Base-by-base conservation (phyloP, 2,113 vertebrate species). In the Gobiocypris rarus region DNA sequence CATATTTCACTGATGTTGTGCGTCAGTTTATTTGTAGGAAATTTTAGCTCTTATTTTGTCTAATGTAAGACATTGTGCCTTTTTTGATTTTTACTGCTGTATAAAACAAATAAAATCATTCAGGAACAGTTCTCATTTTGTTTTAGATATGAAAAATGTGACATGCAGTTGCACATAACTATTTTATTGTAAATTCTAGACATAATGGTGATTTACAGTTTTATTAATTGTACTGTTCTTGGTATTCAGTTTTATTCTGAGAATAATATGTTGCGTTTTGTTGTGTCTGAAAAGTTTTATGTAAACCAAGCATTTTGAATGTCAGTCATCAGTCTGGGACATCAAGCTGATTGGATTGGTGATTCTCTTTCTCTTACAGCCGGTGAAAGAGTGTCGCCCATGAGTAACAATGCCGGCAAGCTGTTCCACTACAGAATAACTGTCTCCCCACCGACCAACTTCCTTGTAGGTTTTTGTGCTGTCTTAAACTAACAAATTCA, bases 391-490 rank as follows among this genome's bases (percentile, higher is more conserved):
- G 0, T 99, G 98, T 73, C 97, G 98, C 91, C 92, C 0, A 97
- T 99, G 97, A 99, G 93, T 93, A 99, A 99, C 95, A 99, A 99
- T 8, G 92, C 97, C 0, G 98, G 98, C 11, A 95, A 96, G 52
- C 95, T 99, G 0, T 99, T 96, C 89, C 98, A 99, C 94, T 99
- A 99, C 88, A 93, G 98, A 88, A 98, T 99, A 88, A 99, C 98
- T 0, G 97, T 99, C 88, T 99, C 98, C 0, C 98, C 98, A 9
- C 98, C 98, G 70, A 99, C 98, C 70, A 99, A 99, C 93, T 99
- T 99, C 91, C 94, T 99, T 94, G 98, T 99, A 94, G 86, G 95
- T 95, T 85, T 69, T 24, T 15, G 5, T 54, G 19, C 43, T 10
- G 14, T 48, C 9, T 48, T 81, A 26, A 81, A 69, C 19, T 14